Evolutionary conservation across 2,797 vertebrate genomes (phyloP).

Genomic region (Tympanoctomys barrerae): DNA sequence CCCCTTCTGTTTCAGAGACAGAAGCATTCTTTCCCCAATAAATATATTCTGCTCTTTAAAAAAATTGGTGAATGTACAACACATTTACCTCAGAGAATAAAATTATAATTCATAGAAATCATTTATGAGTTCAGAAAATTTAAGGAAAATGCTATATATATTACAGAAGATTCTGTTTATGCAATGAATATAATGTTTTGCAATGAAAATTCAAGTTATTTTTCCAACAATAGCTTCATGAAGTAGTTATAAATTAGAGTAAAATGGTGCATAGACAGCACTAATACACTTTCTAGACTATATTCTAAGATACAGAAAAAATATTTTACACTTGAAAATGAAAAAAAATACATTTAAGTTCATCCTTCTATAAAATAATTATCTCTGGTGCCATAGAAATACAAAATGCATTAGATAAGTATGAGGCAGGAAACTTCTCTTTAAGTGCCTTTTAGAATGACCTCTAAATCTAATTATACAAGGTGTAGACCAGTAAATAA

Average conservation of each 20-base stretch:
- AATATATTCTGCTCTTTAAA: no score
- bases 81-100: conserved; percentile 31
- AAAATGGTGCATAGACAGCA: not conserved
- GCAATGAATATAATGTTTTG: not conserved
- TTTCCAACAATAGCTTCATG: not conserved
- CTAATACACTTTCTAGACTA: not conserved
- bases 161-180: conserved; percentile 1
- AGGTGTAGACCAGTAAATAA: not conserved
- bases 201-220: conserved; percentile 3
- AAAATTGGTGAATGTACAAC: not conserved
- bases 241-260: conserved; percentile 23
- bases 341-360: not conserved
- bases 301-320: not conserved
- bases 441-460: not conserved
- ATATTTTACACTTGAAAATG: conserved; percentile 5
- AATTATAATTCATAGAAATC: not conserved
- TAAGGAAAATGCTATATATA: not conserved
- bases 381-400: not conserved
- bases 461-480: not conserved
- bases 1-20: no score
- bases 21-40: no score
- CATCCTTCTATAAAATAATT: not conserved
- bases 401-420: not conserved
- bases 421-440: not conserved
- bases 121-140: not conserved